Percentiles rank a stretch among this genome's conserved stretches.
These are phyloP conservation scores for Cataglyphis albicans DNA, from an alignment of 2,888 invertebrate genomes.

Conservation along the genomic window DNA sequence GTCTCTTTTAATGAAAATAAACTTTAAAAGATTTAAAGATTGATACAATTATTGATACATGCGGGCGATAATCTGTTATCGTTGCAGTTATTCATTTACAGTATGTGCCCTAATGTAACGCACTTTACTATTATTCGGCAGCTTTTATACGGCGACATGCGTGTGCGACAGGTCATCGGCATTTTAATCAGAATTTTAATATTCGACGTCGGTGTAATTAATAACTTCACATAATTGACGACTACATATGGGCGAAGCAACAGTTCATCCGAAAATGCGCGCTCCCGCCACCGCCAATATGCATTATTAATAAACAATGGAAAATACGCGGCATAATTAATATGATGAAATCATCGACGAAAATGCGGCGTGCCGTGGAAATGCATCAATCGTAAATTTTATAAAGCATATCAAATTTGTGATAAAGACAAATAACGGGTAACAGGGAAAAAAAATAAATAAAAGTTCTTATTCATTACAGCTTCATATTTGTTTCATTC, in stretches of 20 bases:
- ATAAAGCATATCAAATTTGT: constrained; percentile 21
- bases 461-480: constrained; percentile 21
- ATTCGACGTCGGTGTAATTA: constrained; percentile 49
- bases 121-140: constrained; percentile 10
- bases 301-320: constrained; percentile 56
- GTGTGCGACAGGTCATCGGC: constrained; percentile 39
- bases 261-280: constrained; percentile 41
- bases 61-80: constrained; percentile 4
- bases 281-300: constrained; percentile 27
- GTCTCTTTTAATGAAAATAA: background rate
- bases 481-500: background rate
- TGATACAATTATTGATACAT: background rate
- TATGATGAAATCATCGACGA: constrained; percentile 45
- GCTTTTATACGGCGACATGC: constrained; percentile 44
- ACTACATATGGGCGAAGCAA: constrained; percentile 29
- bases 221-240: constrained; percentile 34
- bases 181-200: constrained; percentile 56
- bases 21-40: background rate
- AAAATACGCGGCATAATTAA: constrained; percentile 49
- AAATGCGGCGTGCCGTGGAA: constrained; percentile 28
- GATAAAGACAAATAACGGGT: background rate
- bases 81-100: constrained; percentile 28
- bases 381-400: constrained; percentile 40
- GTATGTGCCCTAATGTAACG: background rate
- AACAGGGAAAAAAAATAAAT: constrained; percentile 11